Conservation (phyloP, 2,797 vertebrate genomes). For the Danio aesculapii region DNA sequence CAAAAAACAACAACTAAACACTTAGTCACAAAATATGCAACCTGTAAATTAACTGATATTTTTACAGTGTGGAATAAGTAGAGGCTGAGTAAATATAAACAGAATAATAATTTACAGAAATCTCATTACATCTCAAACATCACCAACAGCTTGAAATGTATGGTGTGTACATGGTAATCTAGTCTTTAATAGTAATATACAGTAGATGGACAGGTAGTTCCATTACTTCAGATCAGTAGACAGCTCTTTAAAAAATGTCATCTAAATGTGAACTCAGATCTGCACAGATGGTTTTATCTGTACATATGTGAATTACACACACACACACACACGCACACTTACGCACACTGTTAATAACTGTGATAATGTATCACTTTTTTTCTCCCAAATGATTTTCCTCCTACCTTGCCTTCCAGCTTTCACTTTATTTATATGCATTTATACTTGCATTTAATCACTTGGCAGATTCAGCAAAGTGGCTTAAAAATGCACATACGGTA, state of each 20-base stretch:
- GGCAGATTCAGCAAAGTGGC: background rate
- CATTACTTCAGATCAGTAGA: conserved; percentile 6
- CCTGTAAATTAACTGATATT: too few species aligned
- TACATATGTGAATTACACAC: background rate
- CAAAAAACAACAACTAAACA: too few species aligned
- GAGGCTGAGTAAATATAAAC: too few species aligned
- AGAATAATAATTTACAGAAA: too few species aligned
- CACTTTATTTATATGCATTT: conserved; percentile 17
- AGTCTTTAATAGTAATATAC: too few species aligned
- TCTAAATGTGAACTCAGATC: conserved; percentile 10
- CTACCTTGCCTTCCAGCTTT: background rate
- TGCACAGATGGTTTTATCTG: conserved; percentile 15
- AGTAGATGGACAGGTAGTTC: background rate
- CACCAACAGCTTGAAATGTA: too few species aligned
- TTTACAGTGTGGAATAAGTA: too few species aligned
- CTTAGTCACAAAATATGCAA: too few species aligned
- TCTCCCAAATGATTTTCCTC: background rate
- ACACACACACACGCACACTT: too few species aligned
- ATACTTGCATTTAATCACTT: conserved; percentile 12
- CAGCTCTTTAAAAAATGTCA: conserved; percentile 16
- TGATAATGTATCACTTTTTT: conserved; percentile 5
- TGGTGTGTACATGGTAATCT: too few species aligned
- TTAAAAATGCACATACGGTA: background rate
- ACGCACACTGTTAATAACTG: conserved; percentile 2
- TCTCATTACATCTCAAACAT: too few species aligned